Percentiles rank a stretch among this genome's conserved stretches.
These are phyloP conservation scores for Bryconaethiops microstoma DNA, from an alignment of 2,797 vertebrate genomes.

Conservation along the genomic window DNA sequence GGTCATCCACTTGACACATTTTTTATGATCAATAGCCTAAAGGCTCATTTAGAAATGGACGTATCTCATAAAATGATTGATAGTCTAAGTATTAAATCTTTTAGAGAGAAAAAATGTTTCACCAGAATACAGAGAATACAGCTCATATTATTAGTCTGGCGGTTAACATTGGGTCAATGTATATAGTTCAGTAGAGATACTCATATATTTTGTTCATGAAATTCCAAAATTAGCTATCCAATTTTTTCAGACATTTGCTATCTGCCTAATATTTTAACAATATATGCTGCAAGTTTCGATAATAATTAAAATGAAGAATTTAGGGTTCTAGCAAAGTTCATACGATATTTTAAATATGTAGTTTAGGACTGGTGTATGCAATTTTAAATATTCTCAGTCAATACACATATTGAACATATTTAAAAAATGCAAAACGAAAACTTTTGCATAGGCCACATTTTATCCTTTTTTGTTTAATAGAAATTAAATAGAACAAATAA, in stretches of 20 bases:
- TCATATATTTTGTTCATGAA: not conserved
- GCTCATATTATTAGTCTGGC: not conserved
- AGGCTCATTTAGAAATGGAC: slow-evolving; percentile 2
- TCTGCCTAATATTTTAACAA: too few species aligned
- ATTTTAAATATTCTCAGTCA: too few species aligned
- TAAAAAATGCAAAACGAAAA: too few species aligned
- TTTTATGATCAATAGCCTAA: slow-evolving; percentile 33
- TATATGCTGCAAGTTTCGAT: too few species aligned
- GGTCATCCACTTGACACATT: slow-evolving; percentile 34
- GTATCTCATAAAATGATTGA: not conserved
- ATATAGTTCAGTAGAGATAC: not conserved
- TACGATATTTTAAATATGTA: too few species aligned
- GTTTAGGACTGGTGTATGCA: too few species aligned
- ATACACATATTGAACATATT: too few species aligned
- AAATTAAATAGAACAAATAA: too few species aligned
- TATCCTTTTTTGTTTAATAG: too few species aligned
- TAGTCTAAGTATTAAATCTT: not conserved
- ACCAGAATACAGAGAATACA: not conserved
- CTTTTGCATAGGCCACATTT: too few species aligned
- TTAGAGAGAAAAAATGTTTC: not conserved
- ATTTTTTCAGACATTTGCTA: not conserved
- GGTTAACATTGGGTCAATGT: not conserved
- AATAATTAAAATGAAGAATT: too few species aligned
- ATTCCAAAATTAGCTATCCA: not conserved
- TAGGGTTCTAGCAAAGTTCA: too few species aligned